Evolutionary conservation across 2,113 vertebrate genomes (phyloP), one percentile per base, ranked within the genome.

Genomic region (Limnothrissa miodon): DNA sequence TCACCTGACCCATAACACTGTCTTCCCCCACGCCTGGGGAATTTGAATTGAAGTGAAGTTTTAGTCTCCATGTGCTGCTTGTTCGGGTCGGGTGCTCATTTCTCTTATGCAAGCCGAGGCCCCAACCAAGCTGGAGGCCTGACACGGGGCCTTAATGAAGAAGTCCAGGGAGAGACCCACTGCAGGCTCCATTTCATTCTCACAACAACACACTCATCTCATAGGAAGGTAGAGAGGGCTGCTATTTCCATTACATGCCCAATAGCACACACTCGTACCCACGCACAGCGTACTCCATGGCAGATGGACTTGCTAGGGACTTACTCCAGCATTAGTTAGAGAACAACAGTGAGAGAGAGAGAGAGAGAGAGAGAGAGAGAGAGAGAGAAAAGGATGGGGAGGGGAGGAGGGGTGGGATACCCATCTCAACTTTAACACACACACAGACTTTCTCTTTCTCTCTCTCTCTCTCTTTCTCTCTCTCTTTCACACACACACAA

Each of bases 151-250:
- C 51, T 33, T 74, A 74, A 74, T 33, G 66, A 74, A 74, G 66
- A 13, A 36, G 66, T 36, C 66, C 33, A 2, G 59, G 66, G 66
- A 74, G 66, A 33, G 36, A 74, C 15, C 66, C 25, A 15, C 4
- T 74, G 25, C 66, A 74, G 66, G 66, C 10, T 11, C 66, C 66
- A 74, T 74, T 74, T 36, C 66, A 17, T 74, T 74, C 66, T 74
- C 66, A 74, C 66, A 74, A 62, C 59, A 62, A 74, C 66, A 74
- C 66, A 74, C 66, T 74, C 66, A 17, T 74, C 66, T 74, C 66
- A 10, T 10, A 74, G 66, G 66, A 29, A 74, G 4, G 66, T 2
- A 17, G 33, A 74, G 29, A 33, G 33, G 29, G 17, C 66, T 74
- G 66, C 1, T 36, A 29, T 33, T 13, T 74, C 66, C 66, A 74